Percentiles rank a stretch among this genome's conserved stretches.
Evolutionary conservation across 2,888 invertebrate species (phyloP).

Genomic region (Clitarchus hookeri): DNA sequence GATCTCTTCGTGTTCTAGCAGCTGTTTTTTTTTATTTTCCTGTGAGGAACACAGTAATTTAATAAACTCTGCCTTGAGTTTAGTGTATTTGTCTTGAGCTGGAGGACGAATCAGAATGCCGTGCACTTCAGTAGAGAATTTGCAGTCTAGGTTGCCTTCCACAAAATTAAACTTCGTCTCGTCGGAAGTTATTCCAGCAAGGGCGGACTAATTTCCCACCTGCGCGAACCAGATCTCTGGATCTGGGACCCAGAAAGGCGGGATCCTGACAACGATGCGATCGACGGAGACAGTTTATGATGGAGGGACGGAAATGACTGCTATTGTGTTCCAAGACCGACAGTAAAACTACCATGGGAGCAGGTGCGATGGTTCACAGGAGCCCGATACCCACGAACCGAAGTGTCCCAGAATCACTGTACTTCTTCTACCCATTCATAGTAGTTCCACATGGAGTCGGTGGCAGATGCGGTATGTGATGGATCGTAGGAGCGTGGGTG

Average conservation of each 20-base stretch:
- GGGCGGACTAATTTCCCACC: background rate
- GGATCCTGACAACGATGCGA: too few relatives aligned
- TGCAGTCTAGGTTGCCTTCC: background rate
- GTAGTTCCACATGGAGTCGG: too few relatives aligned
- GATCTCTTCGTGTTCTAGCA: constrained; percentile 16
- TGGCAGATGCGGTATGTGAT: too few relatives aligned
- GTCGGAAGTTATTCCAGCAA: constrained; percentile 8
- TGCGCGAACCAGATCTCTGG: constrained; percentile 26
- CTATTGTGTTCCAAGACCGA: too few relatives aligned
- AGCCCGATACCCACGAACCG: too few relatives aligned
- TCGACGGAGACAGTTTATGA: too few relatives aligned
- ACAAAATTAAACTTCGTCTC: constrained; percentile 25
- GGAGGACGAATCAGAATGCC: background rate
- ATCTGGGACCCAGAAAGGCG: constrained; percentile 23
- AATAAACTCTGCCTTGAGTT: background rate
- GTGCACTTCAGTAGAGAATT: constrained; percentile 21
- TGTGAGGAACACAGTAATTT: background rate
- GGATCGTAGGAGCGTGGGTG: too few relatives aligned
- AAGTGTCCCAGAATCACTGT: too few relatives aligned
- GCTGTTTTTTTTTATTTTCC: background rate
- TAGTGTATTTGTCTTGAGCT: background rate
- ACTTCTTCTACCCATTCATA: too few relatives aligned
- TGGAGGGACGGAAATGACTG: too few relatives aligned
- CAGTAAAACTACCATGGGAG: too few relatives aligned
- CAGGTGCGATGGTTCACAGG: too few relatives aligned